Percentiles rank a stretch among this genome's conserved stretches.
Conservation (phyloP, 2,888 invertebrate species). For the Dione juno region DNA sequence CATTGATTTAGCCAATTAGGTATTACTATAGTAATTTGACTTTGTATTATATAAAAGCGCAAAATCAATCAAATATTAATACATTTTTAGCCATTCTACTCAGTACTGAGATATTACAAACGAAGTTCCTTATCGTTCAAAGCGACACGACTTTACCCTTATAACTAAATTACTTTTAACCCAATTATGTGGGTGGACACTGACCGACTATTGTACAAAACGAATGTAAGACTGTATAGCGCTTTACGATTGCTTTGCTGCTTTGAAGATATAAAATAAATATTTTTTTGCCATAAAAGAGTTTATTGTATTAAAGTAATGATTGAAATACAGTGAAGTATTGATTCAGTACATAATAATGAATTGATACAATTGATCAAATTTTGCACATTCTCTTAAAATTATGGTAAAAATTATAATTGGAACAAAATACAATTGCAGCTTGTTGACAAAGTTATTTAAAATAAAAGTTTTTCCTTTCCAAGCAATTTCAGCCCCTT, state of each 20-base stretch:
- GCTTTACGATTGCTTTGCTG: not conserved
- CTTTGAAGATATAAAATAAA: not conserved
- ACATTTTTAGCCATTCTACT: not conserved
- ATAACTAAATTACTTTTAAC: constrained; percentile 29
- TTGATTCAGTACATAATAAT: too few species aligned
- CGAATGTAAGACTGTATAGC: not conserved
- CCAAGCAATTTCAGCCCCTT: not conserved
- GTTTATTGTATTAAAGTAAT: not conserved
- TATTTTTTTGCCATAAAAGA: not conserved
- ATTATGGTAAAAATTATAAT: not conserved
- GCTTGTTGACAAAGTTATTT: constrained; percentile 6
- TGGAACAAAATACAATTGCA: not conserved
- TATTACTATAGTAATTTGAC: not conserved
- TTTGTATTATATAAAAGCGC: not conserved
- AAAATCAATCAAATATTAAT: not conserved
- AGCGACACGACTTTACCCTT: constrained; percentile 19
- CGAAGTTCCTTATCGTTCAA: not conserved
- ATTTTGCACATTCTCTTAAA: not conserved
- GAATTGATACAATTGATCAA: too few species aligned
- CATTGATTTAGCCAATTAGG: too few species aligned
- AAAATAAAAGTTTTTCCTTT: not conserved
- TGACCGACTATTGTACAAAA: constrained; percentile 10
- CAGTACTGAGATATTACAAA: constrained; percentile 1
- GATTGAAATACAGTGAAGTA: too few species aligned
- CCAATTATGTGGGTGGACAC: constrained; percentile 30